phyloP scores from a whole-genome alignment of 2,797 vertebrate genomes.

The Macroramphosus scolopax region DNA sequence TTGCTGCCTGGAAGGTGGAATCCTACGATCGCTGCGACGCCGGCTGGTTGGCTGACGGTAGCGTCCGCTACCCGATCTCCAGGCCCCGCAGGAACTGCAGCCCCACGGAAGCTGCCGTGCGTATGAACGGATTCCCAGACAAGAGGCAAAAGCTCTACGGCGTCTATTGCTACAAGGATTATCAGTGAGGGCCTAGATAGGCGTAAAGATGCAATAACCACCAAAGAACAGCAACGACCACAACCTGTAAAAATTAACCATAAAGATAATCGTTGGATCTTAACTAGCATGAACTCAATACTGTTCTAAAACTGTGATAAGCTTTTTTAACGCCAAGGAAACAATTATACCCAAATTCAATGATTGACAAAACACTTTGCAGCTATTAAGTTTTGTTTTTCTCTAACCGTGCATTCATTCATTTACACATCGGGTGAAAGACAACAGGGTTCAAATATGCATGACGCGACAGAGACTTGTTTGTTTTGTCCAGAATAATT shows the following conservation, averaged over 20 bases:
- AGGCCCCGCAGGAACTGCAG: conserved; percentile 93
- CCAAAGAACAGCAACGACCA: conserved; percentile 73
- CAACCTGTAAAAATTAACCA: conserved; percentile 48
- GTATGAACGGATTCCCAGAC: conserved; percentile 88
- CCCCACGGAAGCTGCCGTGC: conserved; percentile 88
- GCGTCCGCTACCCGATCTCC: conserved; percentile 94
- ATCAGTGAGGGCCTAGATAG: conserved; percentile 72
- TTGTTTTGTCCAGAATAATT: too few species aligned
- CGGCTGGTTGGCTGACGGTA: conserved; percentile 95
- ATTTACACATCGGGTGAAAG: conserved; percentile 66
- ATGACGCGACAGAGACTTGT: conserved; percentile 40
- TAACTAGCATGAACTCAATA: conserved; percentile 80
- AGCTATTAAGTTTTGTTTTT: conserved; percentile 49
- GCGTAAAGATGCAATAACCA: conserved; percentile 46
- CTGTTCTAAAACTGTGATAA: conserved; percentile 90
- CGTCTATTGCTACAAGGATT: conserved; percentile 89
- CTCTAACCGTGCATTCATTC: conserved; percentile 74
- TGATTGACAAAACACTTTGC: conserved; percentile 50
- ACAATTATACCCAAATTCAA: conserved; percentile 74
- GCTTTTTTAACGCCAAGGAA: conserved; percentile 73
- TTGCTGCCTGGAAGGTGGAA: conserved; percentile 90
- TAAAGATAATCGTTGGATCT: conserved; percentile 50
- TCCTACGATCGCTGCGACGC: conserved; percentile 92
- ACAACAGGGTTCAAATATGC: conserved; percentile 56
- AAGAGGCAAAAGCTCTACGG: conserved; percentile 90